phyloP scores from a whole-genome alignment of 2,113 vertebrate genomes.

The Peromyscus californicus region DNA sequence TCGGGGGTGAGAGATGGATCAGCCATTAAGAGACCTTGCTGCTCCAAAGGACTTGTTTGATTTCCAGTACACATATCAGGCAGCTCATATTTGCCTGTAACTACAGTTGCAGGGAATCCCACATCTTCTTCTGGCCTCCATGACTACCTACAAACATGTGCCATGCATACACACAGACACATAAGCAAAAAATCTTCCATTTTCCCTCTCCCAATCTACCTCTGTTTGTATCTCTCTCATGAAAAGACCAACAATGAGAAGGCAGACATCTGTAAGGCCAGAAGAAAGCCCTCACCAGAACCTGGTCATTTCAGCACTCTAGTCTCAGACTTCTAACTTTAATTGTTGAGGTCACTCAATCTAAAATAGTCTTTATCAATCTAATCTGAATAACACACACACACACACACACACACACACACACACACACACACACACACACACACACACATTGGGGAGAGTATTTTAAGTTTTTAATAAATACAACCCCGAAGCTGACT shows the following conservation, averaged over 20 bases:
- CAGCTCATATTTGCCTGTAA: not conserved
- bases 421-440: not conserved
- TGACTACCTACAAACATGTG: not conserved
- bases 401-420: not conserved
- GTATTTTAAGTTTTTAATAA: conserved; percentile 58
- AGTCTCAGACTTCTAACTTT: not conserved
- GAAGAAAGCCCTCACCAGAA: not conserved
- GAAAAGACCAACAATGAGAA: not conserved
- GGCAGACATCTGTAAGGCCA: not conserved
- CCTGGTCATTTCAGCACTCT: no score
- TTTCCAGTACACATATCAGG: not conserved
- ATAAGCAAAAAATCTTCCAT: not conserved
- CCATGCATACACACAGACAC: not conserved
- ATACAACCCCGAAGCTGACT: not conserved
- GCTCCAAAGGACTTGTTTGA: not conserved
- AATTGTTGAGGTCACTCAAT: not conserved
- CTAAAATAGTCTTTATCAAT: not conserved
- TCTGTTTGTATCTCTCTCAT: not conserved
- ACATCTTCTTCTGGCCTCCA: not conserved
- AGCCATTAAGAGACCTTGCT: not conserved
- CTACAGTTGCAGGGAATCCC: not conserved
- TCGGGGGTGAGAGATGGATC: not conserved
- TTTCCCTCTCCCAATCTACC: not conserved
- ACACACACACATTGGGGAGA: not conserved
- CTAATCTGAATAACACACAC: not conserved